phyloP scores from a whole-genome alignment of 2,797 vertebrate genomes.

The Spondyliosoma cantharus region DNA sequence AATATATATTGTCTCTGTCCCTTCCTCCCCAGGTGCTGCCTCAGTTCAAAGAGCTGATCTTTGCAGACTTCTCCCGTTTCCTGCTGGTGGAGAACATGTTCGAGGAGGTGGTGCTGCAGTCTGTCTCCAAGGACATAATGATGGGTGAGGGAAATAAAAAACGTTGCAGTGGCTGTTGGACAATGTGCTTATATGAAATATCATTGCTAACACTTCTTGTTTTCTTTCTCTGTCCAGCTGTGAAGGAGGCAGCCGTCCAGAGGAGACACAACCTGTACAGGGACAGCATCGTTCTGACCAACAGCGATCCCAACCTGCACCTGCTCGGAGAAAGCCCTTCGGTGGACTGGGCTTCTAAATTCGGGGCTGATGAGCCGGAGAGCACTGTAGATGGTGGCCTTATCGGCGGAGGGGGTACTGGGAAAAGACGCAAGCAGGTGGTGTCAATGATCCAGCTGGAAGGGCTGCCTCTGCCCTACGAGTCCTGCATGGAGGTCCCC shows the following conservation, averaged over 20 bases:
- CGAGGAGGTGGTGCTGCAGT: slow-evolving; percentile 96
- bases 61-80: slow-evolving; percentile 94
- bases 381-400: not conserved
- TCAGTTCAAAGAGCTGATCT: slow-evolving; percentile 94
- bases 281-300: slow-evolving; percentile 94
- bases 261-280: slow-evolving; percentile 95
- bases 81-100: slow-evolving; percentile 95
- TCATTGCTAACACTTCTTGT: not conserved
- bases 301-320: slow-evolving; percentile 95
- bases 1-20: not conserved
- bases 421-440: slow-evolving; percentile 89
- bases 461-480: slow-evolving; percentile 81
- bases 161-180: not conserved
- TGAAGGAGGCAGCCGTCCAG: slow-evolving; percentile 97
- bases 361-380: slow-evolving; percentile 51
- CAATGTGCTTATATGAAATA: not conserved
- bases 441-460: slow-evolving; percentile 93
- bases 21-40: slow-evolving; percentile 87
- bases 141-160: slow-evolving; percentile 86
- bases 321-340: slow-evolving; percentile 85
- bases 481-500: slow-evolving; percentile 84
- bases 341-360: slow-evolving; percentile 91
- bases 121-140: slow-evolving; percentile 95
- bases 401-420: slow-evolving; percentile 17
- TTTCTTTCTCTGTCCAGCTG: slow-evolving; percentile 81